A percentile compares a stretch with the other conserved stretches of the same genome.
These are phyloP conservation scores for Zygothrica quintamaculata DNA, from an alignment of 2,888 invertebrate genomes.

Conservation along the genomic window DNA sequence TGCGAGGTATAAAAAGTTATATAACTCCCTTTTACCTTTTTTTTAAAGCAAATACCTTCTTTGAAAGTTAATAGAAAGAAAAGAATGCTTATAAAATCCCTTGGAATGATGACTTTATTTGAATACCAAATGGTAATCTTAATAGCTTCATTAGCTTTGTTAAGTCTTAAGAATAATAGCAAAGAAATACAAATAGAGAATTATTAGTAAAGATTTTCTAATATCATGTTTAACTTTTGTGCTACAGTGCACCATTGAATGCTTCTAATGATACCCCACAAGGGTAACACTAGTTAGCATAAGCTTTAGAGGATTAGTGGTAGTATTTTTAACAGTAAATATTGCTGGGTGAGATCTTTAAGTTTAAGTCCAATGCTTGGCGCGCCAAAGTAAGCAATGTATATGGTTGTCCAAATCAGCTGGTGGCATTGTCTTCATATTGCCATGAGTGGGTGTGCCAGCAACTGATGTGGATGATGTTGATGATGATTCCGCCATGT, in stretches of 20 bases:
- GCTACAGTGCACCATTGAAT: too few species aligned
- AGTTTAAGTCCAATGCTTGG: slow-evolving; percentile 83
- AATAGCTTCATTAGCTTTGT: too few species aligned
- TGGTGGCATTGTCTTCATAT: slow-evolving; percentile 65
- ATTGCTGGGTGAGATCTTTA: slow-evolving; percentile 53
- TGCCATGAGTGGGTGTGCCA: slow-evolving; percentile 71
- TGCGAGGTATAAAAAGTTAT: too few species aligned
- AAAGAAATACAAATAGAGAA: too few species aligned
- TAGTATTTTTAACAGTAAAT: slow-evolving; percentile 47
- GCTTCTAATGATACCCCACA: too few species aligned
- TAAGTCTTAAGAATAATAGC: background rate
- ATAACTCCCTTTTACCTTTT: too few species aligned
- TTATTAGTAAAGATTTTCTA: too few species aligned
- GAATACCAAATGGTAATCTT: slow-evolving; percentile 4
- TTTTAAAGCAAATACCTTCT: slow-evolving; percentile 61
- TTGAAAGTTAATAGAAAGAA: too few species aligned
- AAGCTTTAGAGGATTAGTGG: slow-evolving; percentile 35
- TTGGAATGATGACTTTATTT: slow-evolving; percentile 46
- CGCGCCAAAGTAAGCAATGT: slow-evolving; percentile 83
- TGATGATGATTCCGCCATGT: slow-evolving; percentile 81
- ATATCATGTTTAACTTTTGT: too few species aligned
- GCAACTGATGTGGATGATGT: slow-evolving; percentile 40
- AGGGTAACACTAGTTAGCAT: too few species aligned
- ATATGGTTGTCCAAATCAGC: slow-evolving; percentile 83
- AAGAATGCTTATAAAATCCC: slow-evolving; percentile 36